A percentile compares a stretch with the other conserved stretches of the same genome.
phyloP scores from a whole-genome alignment of 2,113 vertebrate species.

The Tricholaema leucomelas region DNA sequence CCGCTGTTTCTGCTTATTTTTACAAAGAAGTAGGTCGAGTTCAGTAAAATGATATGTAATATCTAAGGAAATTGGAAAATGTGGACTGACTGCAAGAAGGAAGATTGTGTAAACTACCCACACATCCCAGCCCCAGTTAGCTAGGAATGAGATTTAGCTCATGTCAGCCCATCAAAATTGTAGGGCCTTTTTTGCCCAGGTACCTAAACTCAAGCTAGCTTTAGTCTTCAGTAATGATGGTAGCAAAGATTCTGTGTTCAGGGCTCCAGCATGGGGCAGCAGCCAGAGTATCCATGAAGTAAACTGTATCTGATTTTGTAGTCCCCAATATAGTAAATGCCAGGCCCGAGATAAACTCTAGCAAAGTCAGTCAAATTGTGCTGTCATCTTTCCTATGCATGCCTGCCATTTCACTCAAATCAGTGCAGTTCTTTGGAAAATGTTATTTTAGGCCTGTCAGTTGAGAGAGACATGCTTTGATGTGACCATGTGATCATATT shows the following conservation, averaged over 20 bases:
- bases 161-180: not conserved
- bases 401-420: not conserved
- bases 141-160: not conserved
- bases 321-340: not conserved
- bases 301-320: not conserved
- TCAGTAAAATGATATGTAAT: not conserved
- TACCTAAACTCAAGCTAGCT: not conserved
- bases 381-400: not conserved
- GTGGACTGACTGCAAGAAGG: not conserved
- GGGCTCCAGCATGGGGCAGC: not conserved
- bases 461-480: not conserved
- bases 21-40: not conserved
- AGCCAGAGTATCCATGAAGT: not conserved
- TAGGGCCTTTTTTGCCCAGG: not conserved
- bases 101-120: not conserved
- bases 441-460: slow-evolving; percentile 41
- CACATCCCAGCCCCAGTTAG: not conserved
- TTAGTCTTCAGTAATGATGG: not conserved
- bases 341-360: not conserved
- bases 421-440: not conserved
- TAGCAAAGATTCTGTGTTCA: not conserved
- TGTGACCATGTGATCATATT: slow-evolving; percentile 9
- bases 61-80: not conserved
- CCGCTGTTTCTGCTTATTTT: not conserved
- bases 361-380: not conserved